phyloP scores from a whole-genome alignment of 2,113 vertebrate species.

The Lophochroa leadbeateri region DNA sequence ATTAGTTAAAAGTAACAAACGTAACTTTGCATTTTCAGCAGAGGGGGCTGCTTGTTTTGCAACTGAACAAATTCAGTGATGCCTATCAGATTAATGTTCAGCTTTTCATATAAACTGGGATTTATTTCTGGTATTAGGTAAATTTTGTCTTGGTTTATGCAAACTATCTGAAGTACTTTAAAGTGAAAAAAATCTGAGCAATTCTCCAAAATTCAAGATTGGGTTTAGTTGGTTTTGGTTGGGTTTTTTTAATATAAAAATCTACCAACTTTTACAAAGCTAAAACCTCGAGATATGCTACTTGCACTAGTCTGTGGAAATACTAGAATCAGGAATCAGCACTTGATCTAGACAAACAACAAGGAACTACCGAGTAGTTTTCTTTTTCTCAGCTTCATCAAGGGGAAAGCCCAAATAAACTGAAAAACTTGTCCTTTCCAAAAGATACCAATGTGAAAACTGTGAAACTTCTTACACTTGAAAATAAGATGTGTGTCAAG shows the following conservation, averaged over 20 bases:
- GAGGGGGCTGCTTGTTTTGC: not conserved
- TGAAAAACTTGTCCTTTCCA: not conserved
- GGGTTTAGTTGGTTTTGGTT: not conserved
- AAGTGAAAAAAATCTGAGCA: not conserved
- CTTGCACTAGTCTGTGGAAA: not conserved
- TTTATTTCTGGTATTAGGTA: not conserved
- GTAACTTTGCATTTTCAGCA: not conserved
- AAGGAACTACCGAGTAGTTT: not conserved
- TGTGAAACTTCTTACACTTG: not conserved
- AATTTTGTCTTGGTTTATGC: not conserved
- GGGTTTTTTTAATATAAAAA: not conserved
- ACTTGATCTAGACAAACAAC: not conserved
- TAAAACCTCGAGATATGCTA: not conserved
- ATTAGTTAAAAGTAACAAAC: not conserved
- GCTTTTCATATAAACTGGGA: not conserved
- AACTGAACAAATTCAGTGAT: not conserved
- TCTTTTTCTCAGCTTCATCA: not conserved
- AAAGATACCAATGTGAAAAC: accelerated
- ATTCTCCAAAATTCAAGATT: not conserved
- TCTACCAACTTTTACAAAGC: not conserved
- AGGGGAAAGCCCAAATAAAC: not conserved
- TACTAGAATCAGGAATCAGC: not conserved
- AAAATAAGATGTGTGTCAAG: not conserved
- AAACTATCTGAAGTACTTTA: not conserved
- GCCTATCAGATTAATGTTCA: not conserved